Conservation (phyloP, 2,797 vertebrate species). For the Prunella strophiata region DNA sequence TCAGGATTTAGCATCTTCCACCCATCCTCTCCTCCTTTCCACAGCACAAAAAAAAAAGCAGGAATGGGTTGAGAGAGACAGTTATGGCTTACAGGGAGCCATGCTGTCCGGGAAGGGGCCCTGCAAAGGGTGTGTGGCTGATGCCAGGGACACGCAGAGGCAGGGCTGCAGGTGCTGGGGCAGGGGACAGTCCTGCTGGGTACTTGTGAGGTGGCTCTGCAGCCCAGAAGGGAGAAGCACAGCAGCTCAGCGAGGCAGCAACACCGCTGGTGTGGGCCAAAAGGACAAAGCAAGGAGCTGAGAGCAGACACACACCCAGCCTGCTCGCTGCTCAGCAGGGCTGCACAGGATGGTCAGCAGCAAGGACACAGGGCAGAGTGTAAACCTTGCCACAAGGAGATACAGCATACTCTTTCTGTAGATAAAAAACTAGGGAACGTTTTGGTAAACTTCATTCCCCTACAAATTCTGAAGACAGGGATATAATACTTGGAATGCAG, state of each 20-base stretch:
- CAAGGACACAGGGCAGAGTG: rapidly evolving
- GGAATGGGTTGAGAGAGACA: not conserved
- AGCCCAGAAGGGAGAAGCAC: not conserved
- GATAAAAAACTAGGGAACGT: not conserved
- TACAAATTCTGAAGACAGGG: not conserved
- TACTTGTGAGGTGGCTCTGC: rapidly evolving
- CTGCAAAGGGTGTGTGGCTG: not conserved
- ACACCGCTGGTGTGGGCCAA: rapidly evolving
- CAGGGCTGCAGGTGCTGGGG: not conserved
- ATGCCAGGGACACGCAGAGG: rapidly evolving
- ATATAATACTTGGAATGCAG: not conserved
- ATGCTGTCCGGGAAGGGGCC: rapidly evolving
- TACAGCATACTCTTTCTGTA: not conserved
- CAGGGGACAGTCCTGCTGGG: not conserved
- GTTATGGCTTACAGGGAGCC: not conserved
- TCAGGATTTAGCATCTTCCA: not conserved
- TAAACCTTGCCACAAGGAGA: not conserved
- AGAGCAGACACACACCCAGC: too few species aligned
- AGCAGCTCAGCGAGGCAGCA: not conserved
- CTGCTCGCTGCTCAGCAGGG: rapidly evolving
- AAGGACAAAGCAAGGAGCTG: not conserved
- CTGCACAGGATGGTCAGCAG: rapidly evolving
- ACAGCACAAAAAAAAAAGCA: not conserved
- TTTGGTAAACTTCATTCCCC: not conserved
- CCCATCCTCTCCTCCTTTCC: not conserved